These are phyloP conservation scores for Amphipyra tragopoginis DNA, from an alignment of 2,888 invertebrate genomes.

Conservation along the genomic window DNA sequence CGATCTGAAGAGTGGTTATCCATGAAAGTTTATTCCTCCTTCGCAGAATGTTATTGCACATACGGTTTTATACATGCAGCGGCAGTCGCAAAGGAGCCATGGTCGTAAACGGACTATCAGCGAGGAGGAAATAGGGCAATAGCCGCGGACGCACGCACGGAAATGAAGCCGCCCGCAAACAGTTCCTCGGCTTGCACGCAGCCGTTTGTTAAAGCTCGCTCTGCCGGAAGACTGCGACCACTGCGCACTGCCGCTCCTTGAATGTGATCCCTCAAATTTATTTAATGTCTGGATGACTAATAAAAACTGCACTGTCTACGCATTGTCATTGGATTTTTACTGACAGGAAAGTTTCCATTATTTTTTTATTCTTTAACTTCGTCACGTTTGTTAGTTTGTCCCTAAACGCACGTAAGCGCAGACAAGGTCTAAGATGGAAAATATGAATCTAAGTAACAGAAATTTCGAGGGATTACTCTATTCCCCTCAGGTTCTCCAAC, in stretches of 20 bases:
- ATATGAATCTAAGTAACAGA: too few species aligned
- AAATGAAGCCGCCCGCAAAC: conserved; percentile 74
- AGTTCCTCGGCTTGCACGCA: conserved; percentile 61
- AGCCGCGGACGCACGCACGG: conserved; percentile 75
- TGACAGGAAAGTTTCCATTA: too few species aligned
- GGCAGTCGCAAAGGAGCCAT: conserved; percentile 31
- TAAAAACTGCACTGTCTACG: not conserved
- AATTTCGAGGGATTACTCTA: too few species aligned
- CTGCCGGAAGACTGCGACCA: conserved; percentile 38
- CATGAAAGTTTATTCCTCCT: not conserved
- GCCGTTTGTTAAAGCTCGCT: conserved; percentile 52
- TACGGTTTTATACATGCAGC: conserved; percentile 15
- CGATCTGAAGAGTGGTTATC: not conserved
- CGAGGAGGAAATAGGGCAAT: conserved; percentile 70
- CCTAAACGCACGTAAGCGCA: too few species aligned
- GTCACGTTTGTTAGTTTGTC: too few species aligned
- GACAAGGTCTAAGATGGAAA: too few species aligned
- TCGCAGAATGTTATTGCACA: conserved; percentile 8
- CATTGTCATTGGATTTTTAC: not conserved
- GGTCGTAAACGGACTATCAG: conserved; percentile 74
- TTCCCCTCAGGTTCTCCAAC: too few species aligned
- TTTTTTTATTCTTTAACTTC: too few species aligned
- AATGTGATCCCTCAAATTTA: conserved; percentile 11
- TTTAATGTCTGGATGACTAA: conserved; percentile 13
- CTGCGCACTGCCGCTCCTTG: conserved; percentile 22